Evolutionary conservation across 2,888 invertebrate species (phyloP).

Genomic region (Salpingus planirostris): DNA sequence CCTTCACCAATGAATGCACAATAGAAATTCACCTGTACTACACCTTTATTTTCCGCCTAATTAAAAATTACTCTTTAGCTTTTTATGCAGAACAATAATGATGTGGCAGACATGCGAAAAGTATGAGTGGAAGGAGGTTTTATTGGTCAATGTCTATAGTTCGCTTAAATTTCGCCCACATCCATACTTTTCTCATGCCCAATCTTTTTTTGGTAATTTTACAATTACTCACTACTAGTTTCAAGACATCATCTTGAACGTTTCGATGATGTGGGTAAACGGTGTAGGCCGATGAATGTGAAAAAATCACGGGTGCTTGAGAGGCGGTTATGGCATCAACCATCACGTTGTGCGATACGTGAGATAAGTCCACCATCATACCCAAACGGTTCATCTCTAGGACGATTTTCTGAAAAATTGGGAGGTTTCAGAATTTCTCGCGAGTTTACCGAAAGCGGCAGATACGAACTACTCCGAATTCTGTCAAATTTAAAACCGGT

Average conservation of each 20-base stretch:
- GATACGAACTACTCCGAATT: no score
- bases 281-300: constrained; percentile 50
- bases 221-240: constrained; percentile 44
- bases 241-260: constrained; percentile 50
- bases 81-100: no score
- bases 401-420: constrained; percentile 42
- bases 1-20: constrained; percentile 48
- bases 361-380: constrained; percentile 53
- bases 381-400: constrained; percentile 57
- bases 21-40: constrained; percentile 71
- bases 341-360: constrained; percentile 53
- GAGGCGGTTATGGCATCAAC: constrained; percentile 43
- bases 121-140: no score
- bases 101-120: no score
- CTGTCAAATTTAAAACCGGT: constrained; percentile 39
- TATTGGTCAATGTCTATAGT: no score
- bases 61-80: no score
- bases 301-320: constrained; percentile 52
- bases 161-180: no score
- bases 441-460: constrained; percentile 30
- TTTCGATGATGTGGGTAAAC: constrained; percentile 48
- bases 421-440: neutral
- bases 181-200: no score
- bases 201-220: no score
- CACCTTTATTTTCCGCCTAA: constrained; percentile 62